Conservation (phyloP, 2,797 vertebrate genomes). For the Neostethus bicornis region DNA sequence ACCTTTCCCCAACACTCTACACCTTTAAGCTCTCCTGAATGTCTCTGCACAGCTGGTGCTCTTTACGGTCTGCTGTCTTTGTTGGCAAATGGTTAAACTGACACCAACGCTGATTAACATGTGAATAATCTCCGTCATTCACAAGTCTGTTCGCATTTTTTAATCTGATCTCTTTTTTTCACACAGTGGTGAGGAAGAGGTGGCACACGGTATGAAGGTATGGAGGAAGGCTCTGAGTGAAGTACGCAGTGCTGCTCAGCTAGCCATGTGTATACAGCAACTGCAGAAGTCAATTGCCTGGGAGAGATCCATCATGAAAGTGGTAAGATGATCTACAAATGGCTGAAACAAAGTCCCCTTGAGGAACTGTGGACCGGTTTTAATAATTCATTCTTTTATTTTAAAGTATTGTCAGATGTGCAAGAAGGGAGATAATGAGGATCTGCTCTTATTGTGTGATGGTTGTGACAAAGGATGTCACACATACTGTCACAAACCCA, state of each 20-base stretch:
- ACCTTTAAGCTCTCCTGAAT: slow-evolving; percentile 65
- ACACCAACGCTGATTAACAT: slow-evolving; percentile 23
- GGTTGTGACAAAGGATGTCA: slow-evolving; percentile 99
- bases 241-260: slow-evolving; percentile 93
- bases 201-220: slow-evolving; percentile 96
- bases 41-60: slow-evolving; percentile 74
- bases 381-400: slow-evolving; percentile 31
- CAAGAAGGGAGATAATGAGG: slow-evolving; percentile 97
- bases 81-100: slow-evolving; percentile 53
- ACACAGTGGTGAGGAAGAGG: slow-evolving; percentile 93
- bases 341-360: background rate
- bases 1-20: slow-evolving; percentile 61
- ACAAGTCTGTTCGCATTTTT: slow-evolving; percentile 1
- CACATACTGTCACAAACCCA: slow-evolving; percentile 98
- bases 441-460: slow-evolving; percentile 95
- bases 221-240: slow-evolving; percentile 96
- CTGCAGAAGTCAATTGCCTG: slow-evolving; percentile 99
- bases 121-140: slow-evolving; percentile 24
- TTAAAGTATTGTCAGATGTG: slow-evolving; percentile 97
- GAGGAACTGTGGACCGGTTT: slow-evolving; percentile 1
- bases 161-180: slow-evolving; percentile 24
- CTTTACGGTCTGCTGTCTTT: slow-evolving; percentile 61
- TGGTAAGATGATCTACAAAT: slow-evolving; percentile 80
- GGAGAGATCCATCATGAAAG: slow-evolving; percentile 99
- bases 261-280: slow-evolving; percentile 98